Base-by-base conservation (phyloP, 2,888 invertebrate genomes). In the Phragmatobia fuliginosa region DNA sequence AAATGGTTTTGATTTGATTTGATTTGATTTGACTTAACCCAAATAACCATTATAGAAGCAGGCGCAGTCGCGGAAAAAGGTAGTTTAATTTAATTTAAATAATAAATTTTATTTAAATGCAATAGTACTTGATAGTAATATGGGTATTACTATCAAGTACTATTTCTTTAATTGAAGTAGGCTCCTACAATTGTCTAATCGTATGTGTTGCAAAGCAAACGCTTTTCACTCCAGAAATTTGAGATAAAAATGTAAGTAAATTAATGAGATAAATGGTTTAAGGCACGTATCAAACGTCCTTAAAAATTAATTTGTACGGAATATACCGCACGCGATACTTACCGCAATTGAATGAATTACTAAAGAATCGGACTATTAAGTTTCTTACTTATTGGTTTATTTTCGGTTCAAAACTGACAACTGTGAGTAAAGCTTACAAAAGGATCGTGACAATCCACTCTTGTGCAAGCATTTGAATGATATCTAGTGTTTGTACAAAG, bases 401-500 rank as follows among this genome's bases (percentile, higher is more conserved):
- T 56, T 2, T 28, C 16, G 28, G 58, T 41, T 41, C 25, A n/a
- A 38, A 28, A 63, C 21, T 64, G 56, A 70, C 73, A 62, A 32
- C 67, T 71, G 70, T 61, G 65, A 70, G 68, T 70, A 56, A 64
- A 62, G 25, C 62, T 56, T 52, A 45, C 45, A 72, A 76, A 33
- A 78, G 75, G 73, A 74, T 75, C 80, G 79, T 77, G 79, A 78
- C 79, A 82, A 82, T 80, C 72, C 66, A 64, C 70, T 83, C 81
- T 80, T 79, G 84, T 85, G 81, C 83, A 83, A 80, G 80, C 81
- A 87, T 88, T 87, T 88, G 81, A 75, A 79, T 78, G 76, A 80
- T 76, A 78, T 78, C 66, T 68, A 70, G 74, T 49, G 60, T 63
- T 58, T 36, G 36, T 33, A 63, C 63, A 59, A 68, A 64, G 28